phyloP scores from a whole-genome alignment of 2,888 invertebrate genomes.

The Chloromyia formosa region DNA sequence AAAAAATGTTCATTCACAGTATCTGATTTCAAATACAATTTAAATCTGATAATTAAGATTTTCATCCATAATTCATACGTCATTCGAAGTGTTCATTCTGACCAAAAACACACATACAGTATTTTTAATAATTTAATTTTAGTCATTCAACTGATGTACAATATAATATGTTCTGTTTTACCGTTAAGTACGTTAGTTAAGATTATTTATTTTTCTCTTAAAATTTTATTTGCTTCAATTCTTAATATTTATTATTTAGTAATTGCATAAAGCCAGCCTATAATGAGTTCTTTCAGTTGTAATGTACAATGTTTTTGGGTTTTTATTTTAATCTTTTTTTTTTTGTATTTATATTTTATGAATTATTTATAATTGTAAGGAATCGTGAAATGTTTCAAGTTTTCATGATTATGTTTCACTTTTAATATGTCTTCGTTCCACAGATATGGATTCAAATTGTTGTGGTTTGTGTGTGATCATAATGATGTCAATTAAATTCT shows the following conservation, averaged over 20 bases:
- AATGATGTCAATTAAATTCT: too few relatives aligned
- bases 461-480: too few relatives aligned
- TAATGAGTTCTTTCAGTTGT: constrained; percentile 44
- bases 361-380: too few relatives aligned
- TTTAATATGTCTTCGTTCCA: too few relatives aligned
- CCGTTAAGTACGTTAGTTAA: not conserved
- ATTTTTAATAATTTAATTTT: constrained; percentile 1
- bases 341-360: not conserved
- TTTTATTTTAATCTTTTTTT: constrained; percentile 1
- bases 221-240: not conserved
- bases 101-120: constrained; percentile 40
- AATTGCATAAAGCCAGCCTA: constrained; percentile 47
- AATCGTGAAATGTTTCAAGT: too few relatives aligned
- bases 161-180: not conserved
- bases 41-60: too few relatives aligned
- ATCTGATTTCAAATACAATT: too few relatives aligned
- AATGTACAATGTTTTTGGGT: constrained; percentile 42
- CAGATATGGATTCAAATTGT: too few relatives aligned
- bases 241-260: constrained; percentile 35
- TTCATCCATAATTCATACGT: too few relatives aligned
- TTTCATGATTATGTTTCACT: too few relatives aligned
- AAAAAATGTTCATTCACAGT: too few relatives aligned
- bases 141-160: constrained; percentile 16
- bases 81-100: too few relatives aligned
- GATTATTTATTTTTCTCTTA: constrained; percentile 12